A percentile compares a stretch with the other conserved stretches of the same genome.
These are phyloP conservation scores for Ptychochromis oligacanthus DNA, from an alignment of 2,113 vertebrate species.

Conservation along the genomic window DNA sequence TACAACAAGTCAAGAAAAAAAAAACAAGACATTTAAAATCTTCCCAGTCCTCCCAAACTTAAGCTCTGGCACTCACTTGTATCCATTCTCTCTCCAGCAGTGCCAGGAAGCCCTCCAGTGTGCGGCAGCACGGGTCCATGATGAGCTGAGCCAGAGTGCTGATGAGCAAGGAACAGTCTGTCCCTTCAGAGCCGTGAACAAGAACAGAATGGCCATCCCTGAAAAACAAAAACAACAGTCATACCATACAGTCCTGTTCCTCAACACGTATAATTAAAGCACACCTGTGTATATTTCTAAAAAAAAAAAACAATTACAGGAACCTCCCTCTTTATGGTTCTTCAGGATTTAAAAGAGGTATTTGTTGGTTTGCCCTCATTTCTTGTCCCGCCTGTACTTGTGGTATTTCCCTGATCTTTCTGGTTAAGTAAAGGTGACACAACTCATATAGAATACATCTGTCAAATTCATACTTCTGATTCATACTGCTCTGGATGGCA, in stretches of 20 bases:
- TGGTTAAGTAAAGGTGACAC: too few relatives aligned
- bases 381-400: not conserved
- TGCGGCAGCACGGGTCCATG: slow-evolving; percentile 84
- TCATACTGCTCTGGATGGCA: too few relatives aligned
- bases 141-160: slow-evolving; percentile 88
- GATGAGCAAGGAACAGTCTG: slow-evolving; percentile 83
- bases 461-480: too few relatives aligned
- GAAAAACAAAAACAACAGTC: not conserved
- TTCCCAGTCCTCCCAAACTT: not conserved
- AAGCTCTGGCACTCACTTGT: slow-evolving; percentile 73
- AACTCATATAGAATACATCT: too few relatives aligned
- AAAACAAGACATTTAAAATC: not conserved
- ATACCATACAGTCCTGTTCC: not conserved
- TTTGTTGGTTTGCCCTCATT: not conserved
- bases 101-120: slow-evolving; percentile 84
- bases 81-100: slow-evolving; percentile 89
- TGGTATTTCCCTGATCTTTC: not conserved
- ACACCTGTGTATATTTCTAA: not conserved
- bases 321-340: not conserved
- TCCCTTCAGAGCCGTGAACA: slow-evolving; percentile 87
- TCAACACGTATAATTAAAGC: not conserved
- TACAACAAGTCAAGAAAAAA: not conserved
- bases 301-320: not conserved
- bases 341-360: not conserved
- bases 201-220: slow-evolving; percentile 85